These are phyloP conservation scores for Coremacera marginata DNA, from an alignment of 2,888 invertebrate species.

Conservation along the genomic window DNA sequence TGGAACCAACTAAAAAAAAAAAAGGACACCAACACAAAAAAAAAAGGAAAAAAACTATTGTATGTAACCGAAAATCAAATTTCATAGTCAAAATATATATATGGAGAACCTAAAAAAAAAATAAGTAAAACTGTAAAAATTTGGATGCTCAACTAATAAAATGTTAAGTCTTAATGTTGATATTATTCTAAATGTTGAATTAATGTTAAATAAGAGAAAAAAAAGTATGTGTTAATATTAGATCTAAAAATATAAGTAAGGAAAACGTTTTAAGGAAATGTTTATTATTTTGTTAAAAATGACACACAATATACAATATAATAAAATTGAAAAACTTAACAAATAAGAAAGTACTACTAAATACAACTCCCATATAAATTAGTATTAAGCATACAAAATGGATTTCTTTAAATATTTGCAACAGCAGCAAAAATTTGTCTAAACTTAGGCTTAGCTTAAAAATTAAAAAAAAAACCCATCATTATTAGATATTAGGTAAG, in stretches of 20 bases:
- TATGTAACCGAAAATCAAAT: conserved; percentile 13
- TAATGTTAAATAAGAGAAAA: background rate
- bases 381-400: conserved; percentile 17
- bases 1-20: background rate
- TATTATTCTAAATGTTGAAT: conserved; percentile 8
- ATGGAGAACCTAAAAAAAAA: too few relatives aligned
- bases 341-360: background rate
- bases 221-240: background rate
- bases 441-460: background rate
- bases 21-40: background rate
- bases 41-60: background rate
- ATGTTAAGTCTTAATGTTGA: conserved; percentile 9
- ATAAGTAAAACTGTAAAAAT: background rate
- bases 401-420: conserved; percentile 39
- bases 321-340: background rate
- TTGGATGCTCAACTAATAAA: background rate
- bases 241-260: background rate
- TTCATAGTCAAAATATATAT: conserved; percentile 1
- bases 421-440: background rate
- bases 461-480: background rate
- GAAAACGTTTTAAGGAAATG: background rate
- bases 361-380: background rate
- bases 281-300: background rate
- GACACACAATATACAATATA: background rate
- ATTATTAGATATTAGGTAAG: background rate